Evolutionary conservation across 2,888 invertebrate genomes (phyloP).

Genomic region (Leptinotarsa peninsularis): DNA sequence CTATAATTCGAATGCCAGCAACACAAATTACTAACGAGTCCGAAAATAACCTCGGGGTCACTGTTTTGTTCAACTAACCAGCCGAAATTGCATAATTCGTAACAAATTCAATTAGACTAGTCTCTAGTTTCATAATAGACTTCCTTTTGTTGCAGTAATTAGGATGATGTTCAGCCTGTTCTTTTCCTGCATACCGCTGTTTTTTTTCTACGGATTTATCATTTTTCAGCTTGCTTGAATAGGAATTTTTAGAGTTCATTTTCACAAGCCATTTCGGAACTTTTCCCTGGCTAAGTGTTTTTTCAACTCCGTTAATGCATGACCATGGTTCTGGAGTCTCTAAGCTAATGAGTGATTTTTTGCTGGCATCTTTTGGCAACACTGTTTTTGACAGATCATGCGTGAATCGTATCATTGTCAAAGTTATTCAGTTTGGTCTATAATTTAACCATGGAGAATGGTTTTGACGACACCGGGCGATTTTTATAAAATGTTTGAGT

Average conservation of each 20-base stretch:
- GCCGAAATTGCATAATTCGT: slow-evolving; percentile 5
- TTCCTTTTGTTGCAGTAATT: slow-evolving; percentile 18
- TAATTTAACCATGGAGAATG: no score
- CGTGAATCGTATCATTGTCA: no score
- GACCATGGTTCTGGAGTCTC: no score
- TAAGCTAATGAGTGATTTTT: no score
- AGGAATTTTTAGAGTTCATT: not conserved
- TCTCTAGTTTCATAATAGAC: slow-evolving; percentile 3
- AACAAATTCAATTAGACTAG: not conserved
- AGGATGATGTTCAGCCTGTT: not conserved
- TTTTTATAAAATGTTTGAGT: no score
- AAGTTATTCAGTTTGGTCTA: no score
- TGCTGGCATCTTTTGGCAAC: no score
- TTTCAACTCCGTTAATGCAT: no score
- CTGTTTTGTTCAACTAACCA: slow-evolving; percentile 19
- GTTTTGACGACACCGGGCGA: no score
- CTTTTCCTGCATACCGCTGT: not conserved
- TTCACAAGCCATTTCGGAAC: not conserved
- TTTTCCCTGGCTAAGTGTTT: not conserved
- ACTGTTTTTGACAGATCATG: no score
- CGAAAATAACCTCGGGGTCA: slow-evolving; percentile 19
- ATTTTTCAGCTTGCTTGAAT: not conserved
- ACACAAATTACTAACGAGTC: slow-evolving; percentile 5
- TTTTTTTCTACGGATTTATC: not conserved
- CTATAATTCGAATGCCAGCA: not conserved